A percentile compares a stretch with the other conserved stretches of the same genome.
These are phyloP conservation scores for Hippocampus guttulatus DNA, from an alignment of 2,113 vertebrate species.

Conservation along the genomic window DNA sequence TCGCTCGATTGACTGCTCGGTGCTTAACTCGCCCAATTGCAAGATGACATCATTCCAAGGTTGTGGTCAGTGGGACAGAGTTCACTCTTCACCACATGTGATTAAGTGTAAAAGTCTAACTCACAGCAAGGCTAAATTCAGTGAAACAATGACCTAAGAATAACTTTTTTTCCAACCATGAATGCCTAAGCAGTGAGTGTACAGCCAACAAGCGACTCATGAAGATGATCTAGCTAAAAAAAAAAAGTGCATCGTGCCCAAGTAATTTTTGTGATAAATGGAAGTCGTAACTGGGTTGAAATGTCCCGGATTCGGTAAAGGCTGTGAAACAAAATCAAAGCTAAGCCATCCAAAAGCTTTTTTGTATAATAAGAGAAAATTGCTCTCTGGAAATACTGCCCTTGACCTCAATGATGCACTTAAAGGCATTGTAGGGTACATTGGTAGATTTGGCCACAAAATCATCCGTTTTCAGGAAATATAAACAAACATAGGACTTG, in stretches of 20 bases:
- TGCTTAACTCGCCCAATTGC: slow-evolving; percentile 9
- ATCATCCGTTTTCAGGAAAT: slow-evolving; percentile 14
- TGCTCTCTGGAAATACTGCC: slow-evolving; percentile 25
- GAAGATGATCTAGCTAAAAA: slow-evolving; percentile 17
- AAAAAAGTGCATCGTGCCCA: slow-evolving; percentile 4
- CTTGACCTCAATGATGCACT: not conserved
- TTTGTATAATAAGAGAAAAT: slow-evolving; percentile 34
- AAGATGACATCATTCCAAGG: slow-evolving; percentile 45
- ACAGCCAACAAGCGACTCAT: slow-evolving; percentile 16
- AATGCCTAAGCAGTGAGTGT: slow-evolving; percentile 28
- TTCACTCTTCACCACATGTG: slow-evolving; percentile 48
- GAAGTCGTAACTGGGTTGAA: slow-evolving; percentile 33
- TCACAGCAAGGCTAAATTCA: slow-evolving; percentile 26
- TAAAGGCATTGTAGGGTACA: not conserved
- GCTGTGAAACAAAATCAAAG: not conserved
- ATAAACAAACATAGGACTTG: slow-evolving; percentile 21
- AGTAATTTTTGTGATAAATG: slow-evolving; percentile 33
- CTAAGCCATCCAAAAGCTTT: slow-evolving; percentile 14
- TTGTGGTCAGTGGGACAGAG: slow-evolving; percentile 38
- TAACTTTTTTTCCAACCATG: slow-evolving; percentile 12
- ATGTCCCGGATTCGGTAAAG: slow-evolving; percentile 23
- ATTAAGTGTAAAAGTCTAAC: slow-evolving; percentile 36
- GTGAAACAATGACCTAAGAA: slow-evolving; percentile 12
- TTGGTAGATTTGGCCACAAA: slow-evolving; percentile 1
- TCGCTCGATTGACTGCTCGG: slow-evolving; percentile 9